Conservation (phyloP, 2,888 invertebrate genomes). For the Ichneumoninae sp. region DNA sequence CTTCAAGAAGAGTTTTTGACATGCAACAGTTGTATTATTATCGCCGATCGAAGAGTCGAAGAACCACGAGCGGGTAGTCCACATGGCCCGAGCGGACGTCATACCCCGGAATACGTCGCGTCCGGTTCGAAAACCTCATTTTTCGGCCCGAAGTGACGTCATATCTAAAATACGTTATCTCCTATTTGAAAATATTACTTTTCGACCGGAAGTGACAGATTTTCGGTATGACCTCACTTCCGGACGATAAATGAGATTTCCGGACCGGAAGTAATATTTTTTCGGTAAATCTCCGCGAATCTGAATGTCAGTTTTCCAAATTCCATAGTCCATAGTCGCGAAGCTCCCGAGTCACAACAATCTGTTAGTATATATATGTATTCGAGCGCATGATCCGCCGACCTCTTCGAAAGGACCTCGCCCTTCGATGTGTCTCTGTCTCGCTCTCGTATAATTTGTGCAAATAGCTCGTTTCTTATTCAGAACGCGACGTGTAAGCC, state of each 20-base stretch:
- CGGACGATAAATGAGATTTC: too few relatives aligned
- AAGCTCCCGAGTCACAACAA: background rate
- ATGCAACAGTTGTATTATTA: constrained; percentile 23
- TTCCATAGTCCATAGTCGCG: too few relatives aligned
- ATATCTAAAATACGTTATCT: too few relatives aligned
- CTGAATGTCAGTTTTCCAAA: too few relatives aligned
- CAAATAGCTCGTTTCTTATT: constrained; percentile 77
- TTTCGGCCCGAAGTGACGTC: too few relatives aligned
- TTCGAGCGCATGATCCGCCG: constrained; percentile 37
- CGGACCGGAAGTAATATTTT: too few relatives aligned
- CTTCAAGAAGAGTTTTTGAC: background rate
- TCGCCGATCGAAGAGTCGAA: constrained; percentile 18
- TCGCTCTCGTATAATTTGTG: constrained; percentile 71
- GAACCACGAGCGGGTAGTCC: background rate
- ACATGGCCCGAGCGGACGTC: background rate
- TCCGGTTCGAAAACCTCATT: too few relatives aligned
- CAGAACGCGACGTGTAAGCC: constrained; percentile 70
- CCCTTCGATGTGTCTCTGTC: constrained; percentile 55
- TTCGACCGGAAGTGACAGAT: too few relatives aligned
- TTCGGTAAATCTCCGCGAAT: too few relatives aligned
- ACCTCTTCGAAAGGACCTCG: constrained; percentile 49
- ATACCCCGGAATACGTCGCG: background rate
- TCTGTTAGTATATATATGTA: background rate
- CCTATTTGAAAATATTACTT: too few relatives aligned
- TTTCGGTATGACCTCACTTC: too few relatives aligned